Base-by-base conservation (phyloP, 2,888 invertebrate species). In the Heliconius hortense region DNA sequence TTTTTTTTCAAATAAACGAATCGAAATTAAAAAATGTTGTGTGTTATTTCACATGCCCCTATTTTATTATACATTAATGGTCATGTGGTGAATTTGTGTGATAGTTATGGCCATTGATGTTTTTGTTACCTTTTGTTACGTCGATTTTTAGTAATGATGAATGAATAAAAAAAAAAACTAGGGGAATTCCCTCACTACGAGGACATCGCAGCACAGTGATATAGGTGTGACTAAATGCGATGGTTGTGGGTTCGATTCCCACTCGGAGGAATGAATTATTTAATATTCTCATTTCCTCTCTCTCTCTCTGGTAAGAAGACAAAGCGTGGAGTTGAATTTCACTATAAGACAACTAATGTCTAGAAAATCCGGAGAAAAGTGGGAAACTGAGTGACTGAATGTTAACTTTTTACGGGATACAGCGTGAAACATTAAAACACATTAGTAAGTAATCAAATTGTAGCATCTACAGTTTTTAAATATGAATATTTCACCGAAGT, bases 51-150 rank as follows among this genome's bases (percentile, higher is more conserved):
- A 88, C 87, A 77, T 73, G 86, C 85, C 83, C 85, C 86, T 31
- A 31, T 56, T 56, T 4, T 48, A 5, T 10, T n/a, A 10, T 59
- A 86, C 93, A 92, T 92, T 84, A 86, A 91, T 93, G 93, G 93
- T 91, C 92, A 91, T 91, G 91, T 92, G 89, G 88, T 80, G 82
- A 77, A 76, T 79, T 79, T 80, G 70, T 82, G 77, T 76, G 82
- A 74, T 81, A 77, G 81, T 84, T 88, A 90, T 92, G 93, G 93
- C 91, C 92, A 91, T 93, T 91, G 84, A 90, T 93, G 92, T 88
- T 76, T n/a, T 71, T 11, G 18, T 26, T 24, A 7, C 39, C 43
- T 10, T 10, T 35, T 35, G 10, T 35, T 35, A 1, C 35, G 35
- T 35, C 35, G 35, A 35, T 10, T 35, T 35, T 35, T 35, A 35